Percentiles rank a stretch among this genome's conserved stretches.
Conservation (phyloP, 1,140 invertebrate species). For the Drosophila nannoptera region DNA sequence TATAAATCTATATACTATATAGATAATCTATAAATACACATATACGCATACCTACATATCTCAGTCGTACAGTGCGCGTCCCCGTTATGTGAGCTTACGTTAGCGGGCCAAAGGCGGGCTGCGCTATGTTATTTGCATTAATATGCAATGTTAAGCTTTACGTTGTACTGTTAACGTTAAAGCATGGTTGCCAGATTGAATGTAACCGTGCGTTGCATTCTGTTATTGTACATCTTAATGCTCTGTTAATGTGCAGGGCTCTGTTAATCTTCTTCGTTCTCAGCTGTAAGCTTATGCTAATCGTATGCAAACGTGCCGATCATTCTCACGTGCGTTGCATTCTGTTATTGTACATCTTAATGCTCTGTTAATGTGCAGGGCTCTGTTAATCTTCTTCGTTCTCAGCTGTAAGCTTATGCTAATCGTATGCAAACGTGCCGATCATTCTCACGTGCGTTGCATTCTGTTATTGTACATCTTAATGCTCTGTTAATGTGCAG, state of each 20-base stretch:
- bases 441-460: neutral
- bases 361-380: neutral
- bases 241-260: neutral
- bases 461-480: neutral
- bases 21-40: too few species aligned
- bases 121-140: neutral
- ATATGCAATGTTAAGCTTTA: neutral
- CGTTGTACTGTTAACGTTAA: neutral
- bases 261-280: neutral
- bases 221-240: neutral
- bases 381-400: neutral
- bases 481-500: neutral
- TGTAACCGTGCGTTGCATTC: neutral
- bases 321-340: neutral
- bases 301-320: too few species aligned
- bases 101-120: too few species aligned
- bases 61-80: too few species aligned
- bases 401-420: neutral
- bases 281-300: neutral
- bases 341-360: neutral
- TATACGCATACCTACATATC: too few species aligned
- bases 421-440: neutral
- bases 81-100: neutral
- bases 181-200: neutral
- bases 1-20: too few species aligned